Conservation (phyloP, 2,888 invertebrate genomes). For the Stenoptilia bipunctidactyla region DNA sequence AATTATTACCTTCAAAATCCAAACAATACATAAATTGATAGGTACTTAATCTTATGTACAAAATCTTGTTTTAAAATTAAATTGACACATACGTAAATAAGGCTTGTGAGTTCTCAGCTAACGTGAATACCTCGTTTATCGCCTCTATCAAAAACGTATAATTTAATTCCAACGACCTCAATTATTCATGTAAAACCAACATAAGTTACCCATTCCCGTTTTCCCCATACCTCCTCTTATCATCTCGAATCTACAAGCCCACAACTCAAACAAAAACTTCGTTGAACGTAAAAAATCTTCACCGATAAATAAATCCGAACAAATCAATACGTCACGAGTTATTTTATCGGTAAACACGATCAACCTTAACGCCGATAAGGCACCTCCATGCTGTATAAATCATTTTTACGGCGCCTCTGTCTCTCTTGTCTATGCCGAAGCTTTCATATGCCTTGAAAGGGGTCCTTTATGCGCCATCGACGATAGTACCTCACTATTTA, state of each 20-base stretch:
- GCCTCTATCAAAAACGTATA: too few species aligned
- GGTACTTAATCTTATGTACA: too few species aligned
- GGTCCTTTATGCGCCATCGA: constrained; percentile 46
- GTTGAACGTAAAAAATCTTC: constrained; percentile 2
- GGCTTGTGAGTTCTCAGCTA: too few species aligned
- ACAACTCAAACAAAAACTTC: constrained; percentile 9
- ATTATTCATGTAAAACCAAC: neutral
- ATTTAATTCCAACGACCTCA: too few species aligned
- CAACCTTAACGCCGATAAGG: constrained; percentile 49
- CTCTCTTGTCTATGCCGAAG: constrained; percentile 52
- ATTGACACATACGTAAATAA: too few species aligned
- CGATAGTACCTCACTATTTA: constrained; percentile 23
- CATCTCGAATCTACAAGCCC: neutral
- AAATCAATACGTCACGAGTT: constrained; percentile 19
- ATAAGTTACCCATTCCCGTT: neutral
- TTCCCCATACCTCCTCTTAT: neutral
- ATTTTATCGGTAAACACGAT: constrained; percentile 36
- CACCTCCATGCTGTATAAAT: constrained; percentile 47
- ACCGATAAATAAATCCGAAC: constrained; percentile 16
- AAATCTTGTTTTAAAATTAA: too few species aligned
- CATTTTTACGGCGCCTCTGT: constrained; percentile 52
- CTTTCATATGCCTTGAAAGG: constrained; percentile 56
- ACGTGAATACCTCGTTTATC: too few species aligned
- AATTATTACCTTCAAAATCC: too few species aligned
- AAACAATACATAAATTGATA: too few species aligned